These are phyloP conservation scores for Trachelus stipa DNA, from an alignment of 2,888 invertebrate species.

Conservation along the genomic window DNA sequence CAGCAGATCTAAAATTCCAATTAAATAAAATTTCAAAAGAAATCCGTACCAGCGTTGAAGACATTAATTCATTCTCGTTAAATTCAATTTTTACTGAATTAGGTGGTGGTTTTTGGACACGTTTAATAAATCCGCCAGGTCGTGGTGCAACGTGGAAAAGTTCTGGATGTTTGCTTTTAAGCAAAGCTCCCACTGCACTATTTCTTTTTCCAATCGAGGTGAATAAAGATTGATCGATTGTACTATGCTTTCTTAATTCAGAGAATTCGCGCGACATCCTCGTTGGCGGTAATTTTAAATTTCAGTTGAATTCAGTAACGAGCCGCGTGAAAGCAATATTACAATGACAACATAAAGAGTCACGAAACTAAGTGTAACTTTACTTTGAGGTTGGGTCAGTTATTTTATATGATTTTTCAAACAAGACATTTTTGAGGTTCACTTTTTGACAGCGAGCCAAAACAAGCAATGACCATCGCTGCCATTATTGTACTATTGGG, in stretches of 20 bases:
- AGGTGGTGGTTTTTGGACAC: constrained; percentile 10
- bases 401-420: not conserved
- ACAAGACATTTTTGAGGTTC: not conserved
- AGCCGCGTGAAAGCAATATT: not conserved
- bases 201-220: constrained; percentile 8
- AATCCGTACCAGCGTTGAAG: not conserved
- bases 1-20: not conserved
- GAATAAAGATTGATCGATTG: not conserved
- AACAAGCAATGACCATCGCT: not conserved
- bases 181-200: constrained; percentile 19
- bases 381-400: not conserved
- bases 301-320: not conserved
- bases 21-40: not conserved
- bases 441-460: not conserved
- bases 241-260: not conserved
- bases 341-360: not conserved
- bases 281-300: not conserved
- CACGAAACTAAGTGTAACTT: not conserved
- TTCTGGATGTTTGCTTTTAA: constrained; percentile 34
- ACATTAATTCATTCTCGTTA: not conserved
- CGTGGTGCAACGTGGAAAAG: constrained; percentile 30
- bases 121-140: constrained; percentile 30
- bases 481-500: not conserved
- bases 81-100: constrained; percentile 5
- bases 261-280: not conserved